Evolutionary conservation across 2,113 vertebrate genomes (phyloP), one percentile per base, ranked within the genome.

Genomic region (Marmota monax): DNA sequence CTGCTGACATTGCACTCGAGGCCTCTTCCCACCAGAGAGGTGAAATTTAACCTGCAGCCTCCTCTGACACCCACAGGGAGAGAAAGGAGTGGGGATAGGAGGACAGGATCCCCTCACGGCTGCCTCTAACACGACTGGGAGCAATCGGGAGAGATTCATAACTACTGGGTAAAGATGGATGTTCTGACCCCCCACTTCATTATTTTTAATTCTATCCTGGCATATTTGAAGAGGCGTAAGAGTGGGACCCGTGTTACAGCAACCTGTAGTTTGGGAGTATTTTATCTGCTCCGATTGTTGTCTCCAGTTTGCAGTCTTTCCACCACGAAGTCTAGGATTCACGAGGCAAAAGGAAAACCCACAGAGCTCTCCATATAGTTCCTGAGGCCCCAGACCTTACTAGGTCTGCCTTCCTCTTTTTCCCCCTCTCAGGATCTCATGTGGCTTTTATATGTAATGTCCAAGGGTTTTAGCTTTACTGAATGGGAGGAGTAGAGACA

Each of bases 171-270:
- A 9, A 88, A 42, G 16, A 20, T 27, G 20, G 37, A n/a, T 34
- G 29, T 58, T 76, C 25, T 53, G 34, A 0, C 7, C 84, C 25
- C 16, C 3, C 27, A 48, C 16, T 32, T 7, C 16, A 7, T 58
- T 37, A 29, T 56, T 9, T 88, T 56, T 63, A 32, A 39, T 23
- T 83, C 3, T 12, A 18, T 0, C 5, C 27, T 39, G 4, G 3
- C 32, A 9, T 76, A 61, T 83, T 13, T 32, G 51, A 58, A n/a
- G 45, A 74, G 16, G 18, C 34, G 7, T 18, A 34, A 7, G 18
- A 9, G 1, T 23, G 23, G 25, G 48, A 5, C 4, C 1, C 12
- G 42, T 10, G 4, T 18, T 37, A 45, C 0, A 34, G 7, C 2
- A 11, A 39, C 9, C 32, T 51, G 18, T 16, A 32, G 18, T 37